phyloP scores from a whole-genome alignment of 2,888 invertebrate species.

The Smittia aterrima region DNA sequence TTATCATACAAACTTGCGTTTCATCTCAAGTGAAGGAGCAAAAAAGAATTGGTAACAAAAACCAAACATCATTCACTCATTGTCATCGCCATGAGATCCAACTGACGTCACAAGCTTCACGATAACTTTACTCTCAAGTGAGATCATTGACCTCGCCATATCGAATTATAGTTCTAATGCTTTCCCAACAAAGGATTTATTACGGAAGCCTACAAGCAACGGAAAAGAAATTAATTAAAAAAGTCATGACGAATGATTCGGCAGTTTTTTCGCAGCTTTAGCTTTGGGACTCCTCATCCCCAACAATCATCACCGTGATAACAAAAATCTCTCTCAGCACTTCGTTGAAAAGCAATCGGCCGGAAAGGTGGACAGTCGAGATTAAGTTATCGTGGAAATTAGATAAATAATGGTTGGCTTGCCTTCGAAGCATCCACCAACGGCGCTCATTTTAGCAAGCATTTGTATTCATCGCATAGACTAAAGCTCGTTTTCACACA shows the following conservation, averaged over 20 bases:
- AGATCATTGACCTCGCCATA: not conserved
- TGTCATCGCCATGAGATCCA: not conserved
- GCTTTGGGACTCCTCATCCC: not conserved
- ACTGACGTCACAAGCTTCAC: not conserved
- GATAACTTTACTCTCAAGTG: not conserved
- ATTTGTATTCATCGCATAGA: too few species aligned
- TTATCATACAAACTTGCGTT: not conserved
- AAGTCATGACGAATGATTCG: not conserved
- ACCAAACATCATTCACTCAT: not conserved
- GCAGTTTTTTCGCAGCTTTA: not conserved
- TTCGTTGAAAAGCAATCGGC: too few species aligned
- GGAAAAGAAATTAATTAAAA: slow-evolving; percentile 4
- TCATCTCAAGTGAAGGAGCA: not conserved
- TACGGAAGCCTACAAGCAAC: not conserved
- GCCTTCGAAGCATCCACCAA: too few species aligned
- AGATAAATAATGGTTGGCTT: too few species aligned
- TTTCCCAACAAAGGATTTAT: slow-evolving; percentile 20
- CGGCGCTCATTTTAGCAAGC: too few species aligned
- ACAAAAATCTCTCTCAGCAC: too few species aligned
- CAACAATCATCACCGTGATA: too few species aligned
- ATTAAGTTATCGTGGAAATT: too few species aligned
- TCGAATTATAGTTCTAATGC: not conserved
- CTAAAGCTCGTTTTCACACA: too few species aligned
- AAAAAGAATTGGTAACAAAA: not conserved
- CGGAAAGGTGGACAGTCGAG: too few species aligned